Conservation (phyloP, 2,888 invertebrate genomes). For the Lasioglossum lativentre region DNA sequence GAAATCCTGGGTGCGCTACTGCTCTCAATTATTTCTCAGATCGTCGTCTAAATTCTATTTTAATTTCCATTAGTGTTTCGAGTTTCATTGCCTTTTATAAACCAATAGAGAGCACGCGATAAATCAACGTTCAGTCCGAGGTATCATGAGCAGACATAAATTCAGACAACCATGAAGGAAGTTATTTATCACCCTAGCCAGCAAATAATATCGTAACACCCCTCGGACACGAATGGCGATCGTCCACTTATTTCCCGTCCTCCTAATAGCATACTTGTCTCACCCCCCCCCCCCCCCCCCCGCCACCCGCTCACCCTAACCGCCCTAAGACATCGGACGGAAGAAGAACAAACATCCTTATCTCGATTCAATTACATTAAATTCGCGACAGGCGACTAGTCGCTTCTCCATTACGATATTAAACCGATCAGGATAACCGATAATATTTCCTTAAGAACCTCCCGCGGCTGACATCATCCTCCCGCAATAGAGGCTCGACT, state of each 20-base stretch:
- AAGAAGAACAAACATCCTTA: neutral
- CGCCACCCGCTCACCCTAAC: neutral
- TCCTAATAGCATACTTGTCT: neutral
- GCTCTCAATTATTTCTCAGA: too few species aligned
- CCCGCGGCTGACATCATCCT: constrained; percentile 13
- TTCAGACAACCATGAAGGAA: neutral
- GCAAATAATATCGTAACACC: neutral
- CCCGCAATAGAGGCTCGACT: constrained; percentile 11
- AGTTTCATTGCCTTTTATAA: too few species aligned
- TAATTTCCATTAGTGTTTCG: too few species aligned
- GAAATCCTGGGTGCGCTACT: too few species aligned
- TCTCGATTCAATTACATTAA: neutral
- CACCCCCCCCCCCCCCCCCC: neutral
- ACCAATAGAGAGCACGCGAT: neutral
- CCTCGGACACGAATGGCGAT: neutral
- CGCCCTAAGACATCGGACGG: neutral
- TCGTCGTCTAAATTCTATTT: too few species aligned
- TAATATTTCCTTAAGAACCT: neutral
- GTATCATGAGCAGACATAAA: neutral
- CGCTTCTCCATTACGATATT: neutral
- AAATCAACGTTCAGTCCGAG: neutral
- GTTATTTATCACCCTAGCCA: neutral
- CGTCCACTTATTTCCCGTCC: neutral
- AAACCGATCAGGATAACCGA: neutral
- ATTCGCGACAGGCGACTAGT: too few species aligned